Evolutionary conservation across 2,113 vertebrate genomes (phyloP).

Genomic region (Forbesichthys papilliferus): DNA sequence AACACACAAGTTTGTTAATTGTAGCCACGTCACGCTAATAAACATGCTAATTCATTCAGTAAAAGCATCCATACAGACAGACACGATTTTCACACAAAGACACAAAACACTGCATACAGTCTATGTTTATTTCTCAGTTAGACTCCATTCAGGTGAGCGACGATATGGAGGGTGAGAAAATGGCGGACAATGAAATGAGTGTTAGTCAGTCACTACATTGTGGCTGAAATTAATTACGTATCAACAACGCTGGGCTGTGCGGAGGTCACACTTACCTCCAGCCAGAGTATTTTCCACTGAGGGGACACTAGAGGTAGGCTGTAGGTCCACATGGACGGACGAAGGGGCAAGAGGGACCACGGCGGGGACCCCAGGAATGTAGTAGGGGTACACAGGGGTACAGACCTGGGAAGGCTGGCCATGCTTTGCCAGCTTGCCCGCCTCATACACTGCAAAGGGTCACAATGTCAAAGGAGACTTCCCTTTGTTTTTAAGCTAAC

Average conservation of each 20-base stretch:
- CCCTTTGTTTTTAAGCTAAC: neutral
- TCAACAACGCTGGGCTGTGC: neutral
- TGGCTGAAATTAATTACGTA: neutral
- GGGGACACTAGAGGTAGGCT: constrained; percentile 79
- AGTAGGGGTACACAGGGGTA: constrained; percentile 86
- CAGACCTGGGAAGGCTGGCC: constrained; percentile 76
- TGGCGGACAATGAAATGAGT: constrained; percentile 26
- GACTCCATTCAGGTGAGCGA: constrained; percentile 1
- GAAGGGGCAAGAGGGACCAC: constrained; percentile 81
- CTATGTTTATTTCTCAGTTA: constrained; percentile 1
- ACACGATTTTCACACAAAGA: neutral
- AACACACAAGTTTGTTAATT: constrained; percentile 7
- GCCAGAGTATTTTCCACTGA: constrained; percentile 70
- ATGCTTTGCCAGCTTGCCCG: constrained; percentile 90
- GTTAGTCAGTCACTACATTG: constrained; percentile 36
- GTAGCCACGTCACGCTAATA: neutral
- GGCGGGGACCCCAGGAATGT: constrained; percentile 87
- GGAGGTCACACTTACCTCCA: constrained; percentile 61
- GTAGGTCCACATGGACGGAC: constrained; percentile 80
- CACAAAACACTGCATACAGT: constrained; percentile 22
- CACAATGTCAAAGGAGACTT: neutral
- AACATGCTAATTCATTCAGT: neutral
- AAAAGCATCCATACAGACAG: constrained; percentile 6
- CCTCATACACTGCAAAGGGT: constrained; percentile 86
- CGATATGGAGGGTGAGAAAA: neutral